Evolutionary conservation across 2,797 vertebrate species (phyloP).

Genomic region (Fistularia commersonii): DNA sequence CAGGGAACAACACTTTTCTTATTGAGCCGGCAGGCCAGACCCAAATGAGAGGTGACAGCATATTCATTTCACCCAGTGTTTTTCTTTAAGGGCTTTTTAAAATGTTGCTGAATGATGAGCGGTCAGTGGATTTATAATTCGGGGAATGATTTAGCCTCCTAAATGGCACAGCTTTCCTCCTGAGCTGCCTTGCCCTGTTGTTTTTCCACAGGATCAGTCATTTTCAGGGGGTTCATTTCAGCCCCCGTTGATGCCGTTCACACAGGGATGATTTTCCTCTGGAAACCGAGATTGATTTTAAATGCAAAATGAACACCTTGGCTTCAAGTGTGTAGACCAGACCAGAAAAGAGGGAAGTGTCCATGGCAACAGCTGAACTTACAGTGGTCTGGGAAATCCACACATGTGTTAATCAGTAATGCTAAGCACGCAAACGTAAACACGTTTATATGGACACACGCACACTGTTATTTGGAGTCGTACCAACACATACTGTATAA

Average conservation of each 20-base stretch:
- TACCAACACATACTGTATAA: constrained; percentile 53
- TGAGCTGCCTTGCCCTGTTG: constrained; percentile 18
- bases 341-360: constrained; percentile 31
- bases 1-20: constrained; percentile 79
- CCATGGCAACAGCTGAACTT: constrained; percentile 32
- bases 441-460: constrained; percentile 17
- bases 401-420: neutral
- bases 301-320: constrained; percentile 46
- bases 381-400: constrained; percentile 38
- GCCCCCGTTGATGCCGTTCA: constrained; percentile 26
- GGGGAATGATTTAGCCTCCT: constrained; percentile 65
- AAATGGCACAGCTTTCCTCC: constrained; percentile 58
- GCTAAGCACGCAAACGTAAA: neutral
- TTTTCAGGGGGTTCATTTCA: constrained; percentile 56
- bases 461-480: constrained; percentile 39
- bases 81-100: constrained; percentile 71
- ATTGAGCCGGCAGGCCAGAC: constrained; percentile 66
- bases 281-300: constrained; percentile 41
- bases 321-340: constrained; percentile 28
- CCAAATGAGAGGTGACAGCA: constrained; percentile 80
- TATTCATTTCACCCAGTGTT: constrained; percentile 79
- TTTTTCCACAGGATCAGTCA: constrained; percentile 46
- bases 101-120: constrained; percentile 77
- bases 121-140: constrained; percentile 74
- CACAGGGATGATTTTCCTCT: constrained; percentile 34